Conservation (phyloP, 2,888 invertebrate genomes). For the Polydrusus tereticollis region DNA sequence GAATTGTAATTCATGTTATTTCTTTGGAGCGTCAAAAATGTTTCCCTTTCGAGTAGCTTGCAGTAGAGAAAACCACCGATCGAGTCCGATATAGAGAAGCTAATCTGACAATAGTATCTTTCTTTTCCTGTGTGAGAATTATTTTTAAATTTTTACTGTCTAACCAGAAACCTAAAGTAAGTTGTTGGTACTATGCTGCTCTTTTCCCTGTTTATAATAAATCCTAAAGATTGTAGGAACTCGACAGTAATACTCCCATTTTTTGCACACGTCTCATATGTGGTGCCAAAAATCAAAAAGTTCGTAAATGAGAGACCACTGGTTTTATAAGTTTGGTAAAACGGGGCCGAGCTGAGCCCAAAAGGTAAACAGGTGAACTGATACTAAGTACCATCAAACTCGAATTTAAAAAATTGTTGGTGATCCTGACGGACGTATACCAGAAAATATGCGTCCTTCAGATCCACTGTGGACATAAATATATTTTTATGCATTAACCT, state of each 20-base stretch:
- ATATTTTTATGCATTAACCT: not conserved
- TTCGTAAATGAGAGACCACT: slow-evolving; percentile 40
- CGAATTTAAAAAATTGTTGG: not conserved
- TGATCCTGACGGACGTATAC: not conserved
- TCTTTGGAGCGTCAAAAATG: not conserved
- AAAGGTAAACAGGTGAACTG: not conserved
- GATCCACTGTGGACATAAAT: not conserved
- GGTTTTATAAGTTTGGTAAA: slow-evolving; percentile 56
- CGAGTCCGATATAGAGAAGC: slow-evolving; percentile 15
- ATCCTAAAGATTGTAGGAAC: slow-evolving; percentile 29
- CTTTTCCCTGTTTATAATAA: slow-evolving; percentile 37
- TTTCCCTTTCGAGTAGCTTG: slow-evolving; percentile 21
- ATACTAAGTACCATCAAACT: not conserved
- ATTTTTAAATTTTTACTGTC: not conserved
- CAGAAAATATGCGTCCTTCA: not conserved
- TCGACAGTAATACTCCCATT: no score
- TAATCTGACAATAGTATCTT: not conserved
- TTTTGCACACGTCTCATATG: no score
- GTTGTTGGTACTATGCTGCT: slow-evolving; percentile 32
- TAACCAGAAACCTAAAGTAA: slow-evolving; percentile 12
- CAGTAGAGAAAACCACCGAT: not conserved
- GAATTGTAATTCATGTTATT: slow-evolving; percentile 21
- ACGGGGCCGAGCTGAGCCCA: slow-evolving; percentile 46
- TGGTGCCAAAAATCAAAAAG: slow-evolving; percentile 40
- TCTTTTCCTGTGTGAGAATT: not conserved